phyloP scores from a whole-genome alignment of 2,888 invertebrate genomes.

The Orchesellides sinensis region DNA sequence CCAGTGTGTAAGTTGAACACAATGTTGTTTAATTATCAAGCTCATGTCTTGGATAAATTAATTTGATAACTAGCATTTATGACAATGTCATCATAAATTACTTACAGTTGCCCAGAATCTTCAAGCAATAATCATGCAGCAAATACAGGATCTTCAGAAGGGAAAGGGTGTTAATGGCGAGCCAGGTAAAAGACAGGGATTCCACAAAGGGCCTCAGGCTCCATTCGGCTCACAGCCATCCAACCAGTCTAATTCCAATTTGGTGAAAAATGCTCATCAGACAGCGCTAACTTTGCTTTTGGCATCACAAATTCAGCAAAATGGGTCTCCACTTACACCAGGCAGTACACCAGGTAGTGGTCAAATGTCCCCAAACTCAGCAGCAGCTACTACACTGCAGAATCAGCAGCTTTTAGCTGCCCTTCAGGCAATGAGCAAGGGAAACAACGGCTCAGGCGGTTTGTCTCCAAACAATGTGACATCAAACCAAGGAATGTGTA shows the following conservation, averaged over 20 bases:
- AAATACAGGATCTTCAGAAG: constrained; percentile 77
- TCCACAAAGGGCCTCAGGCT: constrained; percentile 67
- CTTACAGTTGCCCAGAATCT: constrained; percentile 77
- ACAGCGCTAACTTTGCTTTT: constrained; percentile 76
- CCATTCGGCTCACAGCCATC: constrained; percentile 56
- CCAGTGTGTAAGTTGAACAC: constrained; percentile 77
- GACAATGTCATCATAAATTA: constrained; percentile 2
- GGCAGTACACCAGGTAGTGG: constrained; percentile 58
- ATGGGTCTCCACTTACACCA: constrained; percentile 35
- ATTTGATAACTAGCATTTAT: too few relatives aligned
- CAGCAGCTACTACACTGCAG: constrained; percentile 60
- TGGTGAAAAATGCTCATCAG: constrained; percentile 76
- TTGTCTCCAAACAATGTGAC: constrained; percentile 20
- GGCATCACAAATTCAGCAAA: constrained; percentile 76
- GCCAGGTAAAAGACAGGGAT: constrained; percentile 65
- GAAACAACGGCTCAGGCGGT: constrained; percentile 59
- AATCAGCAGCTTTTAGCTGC: constrained; percentile 76
- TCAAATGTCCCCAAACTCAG: constrained; percentile 70
- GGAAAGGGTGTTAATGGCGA: constrained; percentile 69
- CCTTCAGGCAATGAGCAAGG: constrained; percentile 76
- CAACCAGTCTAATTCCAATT: constrained; percentile 61
- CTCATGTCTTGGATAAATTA: background rate
- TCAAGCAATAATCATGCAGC: constrained; percentile 77
- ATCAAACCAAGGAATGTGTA: constrained; percentile 36
- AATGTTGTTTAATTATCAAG: background rate